Evolutionary conservation across 1,140 invertebrate genomes (phyloP).

Genomic region (Eufriesea mexicana): DNA sequence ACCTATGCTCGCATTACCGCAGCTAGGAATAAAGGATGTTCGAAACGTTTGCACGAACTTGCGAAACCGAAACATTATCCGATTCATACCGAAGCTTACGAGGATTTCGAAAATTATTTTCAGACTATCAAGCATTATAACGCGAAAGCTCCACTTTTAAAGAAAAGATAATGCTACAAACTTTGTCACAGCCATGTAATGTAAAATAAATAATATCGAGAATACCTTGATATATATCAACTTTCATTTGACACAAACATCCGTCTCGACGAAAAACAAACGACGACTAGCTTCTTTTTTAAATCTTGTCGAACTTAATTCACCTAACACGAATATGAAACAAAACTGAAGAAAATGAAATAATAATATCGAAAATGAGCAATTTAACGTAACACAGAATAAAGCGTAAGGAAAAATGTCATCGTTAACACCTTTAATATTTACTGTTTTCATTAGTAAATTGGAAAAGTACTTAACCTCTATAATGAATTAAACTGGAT

Average conservation of each 20-base stretch:
- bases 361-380: background rate
- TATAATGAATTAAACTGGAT: too few relatives aligned
- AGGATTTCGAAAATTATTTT: slow-evolving; percentile 47
- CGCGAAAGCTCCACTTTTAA: background rate
- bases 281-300: background rate
- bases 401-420: background rate
- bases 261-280: background rate
- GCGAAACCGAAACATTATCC: slow-evolving; percentile 55
- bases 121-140: slow-evolving; percentile 26
- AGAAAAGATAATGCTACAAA: background rate
- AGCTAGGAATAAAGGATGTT: slow-evolving; percentile 55
- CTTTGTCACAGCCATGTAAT: background rate
- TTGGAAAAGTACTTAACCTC: background rate
- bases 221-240: background rate
- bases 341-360: background rate
- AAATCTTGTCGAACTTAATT: background rate
- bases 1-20: slow-evolving; percentile 65
- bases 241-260: background rate
- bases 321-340: background rate
- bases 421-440: background rate
- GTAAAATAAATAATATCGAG: background rate
- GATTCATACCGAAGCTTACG: background rate
- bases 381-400: background rate
- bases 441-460: background rate
- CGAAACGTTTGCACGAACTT: slow-evolving; percentile 60